Evolutionary conservation across 2,113 vertebrate species (phyloP), one percentile per base, ranked within the genome.

Genomic region (Coracopsis vasa): DNA sequence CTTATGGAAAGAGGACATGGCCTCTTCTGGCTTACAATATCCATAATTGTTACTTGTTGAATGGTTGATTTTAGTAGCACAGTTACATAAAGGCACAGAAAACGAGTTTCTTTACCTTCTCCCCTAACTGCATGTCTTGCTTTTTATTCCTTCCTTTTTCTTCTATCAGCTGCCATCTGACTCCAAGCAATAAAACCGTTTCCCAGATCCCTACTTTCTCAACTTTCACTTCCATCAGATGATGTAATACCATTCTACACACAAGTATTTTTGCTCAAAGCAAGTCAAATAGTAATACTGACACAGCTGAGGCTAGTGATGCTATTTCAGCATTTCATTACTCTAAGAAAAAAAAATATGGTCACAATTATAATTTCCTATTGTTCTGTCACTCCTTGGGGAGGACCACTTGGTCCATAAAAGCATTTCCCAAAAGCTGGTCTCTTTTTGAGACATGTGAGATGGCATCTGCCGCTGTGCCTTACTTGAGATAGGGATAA

Each of bases 401-500:
- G 69, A 70, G 39, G 21, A 31, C 14, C 9, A 39, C 9, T 23
- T 29, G 29, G 3, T 51, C 71, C 37, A 8, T 5, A 16, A 35
- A 44, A 51, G 14, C 74, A 9, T 28, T 77, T 37, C 41, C 69
- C 70, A 42, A 5, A n/a, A 17, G 4, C 8, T 58, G 53, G 29
- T 10, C 39, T 28, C 11, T 1, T 16, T 75, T 4, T n/a, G 67
- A 35, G 62, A 12, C 0, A 4, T 2, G 8, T 11, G 29, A 0
- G 1, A 35, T 12, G 45, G 11, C 25, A 28, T 5, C 39, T 62
- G 45, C 7, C 45, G 19, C 58, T 18, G 25, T 11, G n/a, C 86
- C 44, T 65, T 8, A 27, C 71, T 58, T 31, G 21, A 24, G 42
- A 21, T 5, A 39, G 31, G n/a, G 28, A 25, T 17, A 13, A 41